Conservation (phyloP, 2,797 vertebrate genomes). For the Syndactyla subalaris region DNA sequence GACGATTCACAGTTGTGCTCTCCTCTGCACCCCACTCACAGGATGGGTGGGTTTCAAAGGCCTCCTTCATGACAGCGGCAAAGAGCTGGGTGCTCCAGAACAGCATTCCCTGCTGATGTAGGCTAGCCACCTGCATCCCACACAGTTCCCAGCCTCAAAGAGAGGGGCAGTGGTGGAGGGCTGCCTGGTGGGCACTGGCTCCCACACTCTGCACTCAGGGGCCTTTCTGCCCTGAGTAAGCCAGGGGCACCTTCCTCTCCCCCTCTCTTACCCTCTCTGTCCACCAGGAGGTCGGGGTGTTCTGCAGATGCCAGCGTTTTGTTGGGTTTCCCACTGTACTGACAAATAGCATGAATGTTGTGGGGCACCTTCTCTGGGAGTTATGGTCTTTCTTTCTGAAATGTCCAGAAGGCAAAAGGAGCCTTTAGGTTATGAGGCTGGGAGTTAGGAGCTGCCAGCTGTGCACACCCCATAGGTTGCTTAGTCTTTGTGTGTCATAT, state of each 20-base stretch:
- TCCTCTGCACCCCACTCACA: background rate
- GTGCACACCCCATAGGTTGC: background rate
- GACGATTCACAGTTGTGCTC: background rate
- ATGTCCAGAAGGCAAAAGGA: background rate
- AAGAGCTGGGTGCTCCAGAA: background rate
- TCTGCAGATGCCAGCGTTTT: background rate
- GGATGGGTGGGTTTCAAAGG: background rate
- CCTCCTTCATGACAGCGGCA: background rate
- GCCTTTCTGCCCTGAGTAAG: background rate
- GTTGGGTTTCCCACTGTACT: background rate
- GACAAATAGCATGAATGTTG: background rate
- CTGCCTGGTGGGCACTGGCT: rapidly evolving
- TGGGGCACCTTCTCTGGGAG: background rate
- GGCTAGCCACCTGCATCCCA: background rate
- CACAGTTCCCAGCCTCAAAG: background rate
- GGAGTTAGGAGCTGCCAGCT: background rate
- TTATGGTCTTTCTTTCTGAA: background rate
- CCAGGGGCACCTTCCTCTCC: background rate
- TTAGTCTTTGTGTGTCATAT: background rate
- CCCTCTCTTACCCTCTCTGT: rapidly evolving
- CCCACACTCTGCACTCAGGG: rapidly evolving
- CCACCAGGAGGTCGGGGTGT: background rate
- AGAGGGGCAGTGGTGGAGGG: background rate
- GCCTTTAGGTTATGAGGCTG: background rate
- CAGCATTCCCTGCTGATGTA: rapidly evolving